Base-by-base conservation (phyloP, 2,113 vertebrate genomes). In the Cyprinus carpio region DNA sequence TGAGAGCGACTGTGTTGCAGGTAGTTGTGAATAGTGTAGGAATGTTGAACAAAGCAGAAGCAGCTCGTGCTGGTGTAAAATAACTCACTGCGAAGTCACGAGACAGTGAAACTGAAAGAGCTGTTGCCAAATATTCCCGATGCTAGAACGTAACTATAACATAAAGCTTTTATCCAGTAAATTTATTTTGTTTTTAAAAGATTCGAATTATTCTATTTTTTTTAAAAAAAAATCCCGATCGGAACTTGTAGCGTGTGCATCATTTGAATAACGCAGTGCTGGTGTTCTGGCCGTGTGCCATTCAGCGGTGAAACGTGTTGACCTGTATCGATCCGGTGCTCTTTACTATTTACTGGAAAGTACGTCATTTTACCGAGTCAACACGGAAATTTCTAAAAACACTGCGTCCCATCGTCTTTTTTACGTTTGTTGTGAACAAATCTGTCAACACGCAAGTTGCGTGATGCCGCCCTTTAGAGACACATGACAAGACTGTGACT, bases 71-170 rank as follows among this genome's bases (percentile, higher is more conserved):
- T 43, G 43, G 27, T 12, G 25, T 46, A 51, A 71, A 67, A 67
- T 2, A 46, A 27, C 11, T 72, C 25, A 20, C 76, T 46, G 75
- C 46, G 49, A 80, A 85, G 20, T 85, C 76, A 71, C 64, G 84
- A 29, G 75, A 79, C 49, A 0, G 46, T 49, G n/a, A 37, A 75
- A 54, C 46, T 54, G 74, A 76, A 20, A 76, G 67, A 67, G 40
- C 40, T 51, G 15, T 7, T 16, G 72, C 4, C 72, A 75, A 49
- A 51, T 34, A 29, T 6, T 0, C n/a, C 5, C 23, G n/a, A 13
- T 27, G 43, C 72, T 46, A 0, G 25, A 51, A 18, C 7, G 3
- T 16, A 49, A 51, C 15, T 51, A 20, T 18, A 31, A 0, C n/a
- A 31, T 29, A 54, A 40, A 27, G 13, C 16, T 20, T 18, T 18